Evolutionary conservation across 2,113 vertebrate genomes (phyloP).

Genomic region (Zootoca vivipara): DNA sequence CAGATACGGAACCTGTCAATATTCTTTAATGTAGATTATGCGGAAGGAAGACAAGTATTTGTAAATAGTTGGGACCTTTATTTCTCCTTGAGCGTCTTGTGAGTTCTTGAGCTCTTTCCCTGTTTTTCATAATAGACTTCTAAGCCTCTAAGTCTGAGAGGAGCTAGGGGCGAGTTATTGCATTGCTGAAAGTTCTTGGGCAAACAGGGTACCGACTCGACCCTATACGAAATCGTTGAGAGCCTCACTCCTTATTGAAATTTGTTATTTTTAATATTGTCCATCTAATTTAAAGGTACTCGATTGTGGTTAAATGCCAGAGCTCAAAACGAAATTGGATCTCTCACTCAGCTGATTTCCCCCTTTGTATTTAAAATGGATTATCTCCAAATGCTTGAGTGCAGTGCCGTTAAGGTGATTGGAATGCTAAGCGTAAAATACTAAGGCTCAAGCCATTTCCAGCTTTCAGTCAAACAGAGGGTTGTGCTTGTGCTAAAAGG

Average conservation of each 20-base stretch:
- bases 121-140: slow-evolving; percentile 14
- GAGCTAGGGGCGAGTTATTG: slow-evolving; percentile 40
- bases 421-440: slow-evolving; percentile 10
- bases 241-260: slow-evolving; percentile 21
- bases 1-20: slow-evolving; percentile 44
- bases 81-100: slow-evolving; percentile 40
- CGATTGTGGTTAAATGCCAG: background rate
- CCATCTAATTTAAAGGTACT: slow-evolving; percentile 59
- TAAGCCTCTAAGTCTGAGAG: slow-evolving; percentile 38
- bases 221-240: slow-evolving; percentile 40
- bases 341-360: slow-evolving; percentile 21
- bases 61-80: slow-evolving; percentile 54
- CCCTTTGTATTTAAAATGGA: slow-evolving; percentile 34
- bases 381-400: background rate
- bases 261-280: slow-evolving; percentile 57
- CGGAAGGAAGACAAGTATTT: slow-evolving; percentile 46
- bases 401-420: slow-evolving; percentile 2
- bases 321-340: background rate
- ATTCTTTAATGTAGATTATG: slow-evolving; percentile 52
- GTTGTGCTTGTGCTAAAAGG: background rate
- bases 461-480: background rate
- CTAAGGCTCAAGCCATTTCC: background rate
- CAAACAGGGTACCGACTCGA: slow-evolving; percentile 21
- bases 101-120: slow-evolving; percentile 23
- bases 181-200: slow-evolving; percentile 41